Conservation (phyloP, 1,140 invertebrate genomes). For the Rhagoletis zephyria region DNA sequence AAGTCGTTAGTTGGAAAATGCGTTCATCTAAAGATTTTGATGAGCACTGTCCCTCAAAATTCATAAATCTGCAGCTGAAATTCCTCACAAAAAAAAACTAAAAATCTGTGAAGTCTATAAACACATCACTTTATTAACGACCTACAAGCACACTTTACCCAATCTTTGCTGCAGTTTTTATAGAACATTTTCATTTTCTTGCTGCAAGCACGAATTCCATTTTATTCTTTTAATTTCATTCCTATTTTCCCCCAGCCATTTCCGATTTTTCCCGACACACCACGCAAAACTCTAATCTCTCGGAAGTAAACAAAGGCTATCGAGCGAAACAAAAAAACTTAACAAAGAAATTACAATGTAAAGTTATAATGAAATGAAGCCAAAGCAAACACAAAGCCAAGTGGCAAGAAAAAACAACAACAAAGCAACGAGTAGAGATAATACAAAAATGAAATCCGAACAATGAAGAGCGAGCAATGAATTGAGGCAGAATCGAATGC, state of each 20-base stretch:
- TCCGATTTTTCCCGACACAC: not conserved
- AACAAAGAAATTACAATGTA: not conserved
- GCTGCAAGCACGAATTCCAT: no score
- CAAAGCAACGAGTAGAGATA: not conserved
- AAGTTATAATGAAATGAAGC: slow-evolving; percentile 24
- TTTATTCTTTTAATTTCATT: no score
- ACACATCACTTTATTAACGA: not conserved
- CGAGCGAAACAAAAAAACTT: not conserved
- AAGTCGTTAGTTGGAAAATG: no score
- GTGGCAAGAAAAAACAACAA: not conserved
- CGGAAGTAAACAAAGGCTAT: not conserved
- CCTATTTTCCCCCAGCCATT: not conserved
- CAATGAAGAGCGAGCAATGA: not conserved
- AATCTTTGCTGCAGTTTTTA: not conserved
- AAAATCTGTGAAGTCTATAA: not conserved
- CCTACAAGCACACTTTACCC: not conserved
- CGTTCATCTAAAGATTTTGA: no score
- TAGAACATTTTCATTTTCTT: not conserved
- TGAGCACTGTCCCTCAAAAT: no score
- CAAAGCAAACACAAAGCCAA: not conserved
- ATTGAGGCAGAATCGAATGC: not conserved
- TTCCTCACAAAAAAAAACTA: not conserved
- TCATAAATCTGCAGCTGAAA: no score
- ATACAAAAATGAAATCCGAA: not conserved
- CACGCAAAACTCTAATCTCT: not conserved